phyloP scores from a whole-genome alignment of 2,888 invertebrate genomes.

The Endotricha flammealis region DNA sequence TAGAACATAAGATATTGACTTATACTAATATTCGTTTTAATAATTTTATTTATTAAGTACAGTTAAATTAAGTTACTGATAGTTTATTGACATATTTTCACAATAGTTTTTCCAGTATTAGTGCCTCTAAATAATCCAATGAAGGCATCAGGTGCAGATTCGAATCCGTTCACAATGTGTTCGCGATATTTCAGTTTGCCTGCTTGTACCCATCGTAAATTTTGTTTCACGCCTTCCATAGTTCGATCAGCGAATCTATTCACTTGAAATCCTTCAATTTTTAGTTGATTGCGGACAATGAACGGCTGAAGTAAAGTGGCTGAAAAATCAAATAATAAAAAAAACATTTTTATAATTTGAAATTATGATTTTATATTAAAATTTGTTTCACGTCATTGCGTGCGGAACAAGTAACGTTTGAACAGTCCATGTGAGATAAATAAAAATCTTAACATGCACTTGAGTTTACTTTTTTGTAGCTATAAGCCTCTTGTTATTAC shows the following conservation, averaged over 20 bases:
- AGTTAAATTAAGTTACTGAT: conserved; percentile 1
- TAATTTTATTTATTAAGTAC: conserved; percentile 2
- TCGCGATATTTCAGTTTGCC: conserved; percentile 83
- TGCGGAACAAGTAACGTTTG: no score
- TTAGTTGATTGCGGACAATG: conserved; percentile 77
- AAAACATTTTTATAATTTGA: no score
- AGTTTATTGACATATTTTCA: conserved; percentile 32
- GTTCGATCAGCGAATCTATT: conserved; percentile 73
- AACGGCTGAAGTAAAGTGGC: conserved; percentile 67
- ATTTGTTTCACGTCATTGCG: no score
- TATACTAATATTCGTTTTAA: no score
- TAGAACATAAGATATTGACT: conserved; percentile 11
- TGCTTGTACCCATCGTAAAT: conserved; percentile 80
- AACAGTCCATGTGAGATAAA: no score
- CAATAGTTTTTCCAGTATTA: conserved; percentile 82
- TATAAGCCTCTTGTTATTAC: no score
- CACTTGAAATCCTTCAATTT: conserved; percentile 80
- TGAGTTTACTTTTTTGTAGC: no score
- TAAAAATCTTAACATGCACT: no score
- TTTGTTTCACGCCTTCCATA: conserved; percentile 78
- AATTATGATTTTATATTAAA: no score
- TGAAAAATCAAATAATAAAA: no score
- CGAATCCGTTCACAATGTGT: conserved; percentile 81
- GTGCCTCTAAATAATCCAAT: conserved; percentile 78
- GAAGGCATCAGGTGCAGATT: conserved; percentile 81